Evolutionary conservation across 1,140 invertebrate species (phyloP).

Genomic region (Drosophila eugracilis): DNA sequence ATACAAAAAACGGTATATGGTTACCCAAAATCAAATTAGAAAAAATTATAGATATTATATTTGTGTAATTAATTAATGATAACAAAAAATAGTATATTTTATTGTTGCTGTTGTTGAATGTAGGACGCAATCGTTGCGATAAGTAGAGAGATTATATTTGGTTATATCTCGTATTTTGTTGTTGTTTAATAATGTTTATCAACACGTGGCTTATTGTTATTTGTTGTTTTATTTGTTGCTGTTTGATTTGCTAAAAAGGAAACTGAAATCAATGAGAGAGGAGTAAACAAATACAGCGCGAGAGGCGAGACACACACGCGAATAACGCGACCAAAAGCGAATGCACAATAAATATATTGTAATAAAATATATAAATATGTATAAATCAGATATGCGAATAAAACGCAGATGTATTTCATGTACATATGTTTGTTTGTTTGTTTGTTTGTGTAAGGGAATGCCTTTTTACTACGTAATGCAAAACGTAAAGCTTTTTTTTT

Average conservation of each 20-base stretch:
- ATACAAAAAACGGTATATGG: constrained; percentile 55
- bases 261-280: constrained; percentile 56
- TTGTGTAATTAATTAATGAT: constrained; percentile 26
- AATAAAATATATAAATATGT: constrained; percentile 42
- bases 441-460: constrained; percentile 63
- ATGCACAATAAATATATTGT: constrained; percentile 67
- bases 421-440: constrained; percentile 13
- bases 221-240: constrained; percentile 16
- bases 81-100: constrained; percentile 30
- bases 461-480: constrained; percentile 75
- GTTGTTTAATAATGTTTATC: constrained; percentile 51
- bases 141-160: constrained; percentile 40
- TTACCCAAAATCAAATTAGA: constrained; percentile 55
- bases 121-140: constrained; percentile 73
- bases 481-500: constrained; percentile 59
- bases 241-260: constrained; percentile 46
- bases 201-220: constrained; percentile 46
- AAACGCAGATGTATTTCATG: constrained; percentile 41
- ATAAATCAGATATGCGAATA: constrained; percentile 71
- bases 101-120: no score
- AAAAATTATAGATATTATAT: constrained; percentile 53
- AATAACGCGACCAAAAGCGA: constrained; percentile 67
- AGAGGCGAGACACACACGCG: constrained; percentile 69
- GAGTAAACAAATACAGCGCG: constrained; percentile 22
- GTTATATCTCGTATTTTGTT: constrained; percentile 19